Base-by-base conservation (phyloP, 2,113 vertebrate species). In the Felis chaus region DNA sequence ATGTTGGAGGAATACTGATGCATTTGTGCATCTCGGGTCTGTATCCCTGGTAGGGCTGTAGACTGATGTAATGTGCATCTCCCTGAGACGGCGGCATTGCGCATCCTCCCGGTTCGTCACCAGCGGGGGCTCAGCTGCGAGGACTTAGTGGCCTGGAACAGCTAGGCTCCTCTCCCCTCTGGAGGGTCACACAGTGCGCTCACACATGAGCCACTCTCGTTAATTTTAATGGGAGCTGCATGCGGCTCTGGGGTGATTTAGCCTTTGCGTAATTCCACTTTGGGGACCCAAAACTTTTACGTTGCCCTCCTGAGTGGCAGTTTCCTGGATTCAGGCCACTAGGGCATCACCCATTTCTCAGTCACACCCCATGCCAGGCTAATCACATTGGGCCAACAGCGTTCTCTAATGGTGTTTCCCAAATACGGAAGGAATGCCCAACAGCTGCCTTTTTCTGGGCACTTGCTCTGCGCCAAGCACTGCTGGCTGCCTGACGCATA, bases 31-130 rank as follows among this genome's bases (percentile, higher is more conserved):
- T 18, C 16, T 39, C 4, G 21, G 39, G 45, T 29, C 55, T 63
- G 7, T 18, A 1, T 45, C 68, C 63, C 33, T 0, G 1, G 21
- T 7, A 66, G n/a, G 18, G 36, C 10, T 0, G 0, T 57, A 19
- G 31, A 45, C n/a, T 41, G 4, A 31, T 14, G 18, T 18, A 9
- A 7, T 1, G 6, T 29, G 36, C 10, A 2, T 16, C 74, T 78
- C 29, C 39, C 39, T 13, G 33, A 31, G 18, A 63, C 0, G 27
- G 13, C 55, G 36, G 68, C 12, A 5, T 57, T 23, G 55, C 61
- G 21, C 1, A 0, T 53, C 71, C 25, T 39, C 57, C 41, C 4
- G 21, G 6, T 23, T 66, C 7, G 0, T 83, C 31, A 41, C 41
- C 71, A 53, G 68, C 0, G 4, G 48, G 23, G 57, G 7, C n/a